Base-by-base conservation (phyloP, 2,113 vertebrate species). In the Epinephelus cyanopodus region DNA sequence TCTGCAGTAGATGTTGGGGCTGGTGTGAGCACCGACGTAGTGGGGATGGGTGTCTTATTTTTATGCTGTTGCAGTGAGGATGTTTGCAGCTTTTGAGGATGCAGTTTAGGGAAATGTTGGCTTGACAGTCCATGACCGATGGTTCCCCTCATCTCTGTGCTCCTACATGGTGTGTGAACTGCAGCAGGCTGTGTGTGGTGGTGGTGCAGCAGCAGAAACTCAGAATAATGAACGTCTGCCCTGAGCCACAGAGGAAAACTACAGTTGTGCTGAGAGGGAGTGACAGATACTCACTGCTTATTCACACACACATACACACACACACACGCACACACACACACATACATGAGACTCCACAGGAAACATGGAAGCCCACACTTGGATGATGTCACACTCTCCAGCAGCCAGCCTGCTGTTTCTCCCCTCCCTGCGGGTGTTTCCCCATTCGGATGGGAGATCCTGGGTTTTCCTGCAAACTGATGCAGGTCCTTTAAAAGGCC, bases 341-440 rank as follows among this genome's bases (percentile, higher is more conserved):
- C 52, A 84, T 60, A 74, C 7, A 87, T 19, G 65, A 83, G 79
- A 75, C 76, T 87, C 73, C 73, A 65, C 75, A 78, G 12, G 80
- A 50, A 92, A 92, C 92, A 92, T 89, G 82, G 74, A 89, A 84
- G 81, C 79, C 83, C 72, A 82, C 77, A 84, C 84, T 87, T 76
- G 61, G 74, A 92, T 93, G 93, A 93, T 92, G 92, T 93, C 93
- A 95, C 86, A 91, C 87, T 89, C 88, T 85, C 82, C 85, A 91
- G 89, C 86, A 91, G 89, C 86, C 71, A 53, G 89, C 85, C 72
- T 81, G 77, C 74, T 64, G 14, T 83, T 87, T 74, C 74, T 82
- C 84, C 87, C 90, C 87, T 82, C 90, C 93, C 88, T 91, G 91
- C 56, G 88, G 95, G 95, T 95, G 92, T 94, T 95, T 95, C 92